Base-by-base conservation (phyloP, 2,797 vertebrate species). In the Rhabdomys pumilio region DNA sequence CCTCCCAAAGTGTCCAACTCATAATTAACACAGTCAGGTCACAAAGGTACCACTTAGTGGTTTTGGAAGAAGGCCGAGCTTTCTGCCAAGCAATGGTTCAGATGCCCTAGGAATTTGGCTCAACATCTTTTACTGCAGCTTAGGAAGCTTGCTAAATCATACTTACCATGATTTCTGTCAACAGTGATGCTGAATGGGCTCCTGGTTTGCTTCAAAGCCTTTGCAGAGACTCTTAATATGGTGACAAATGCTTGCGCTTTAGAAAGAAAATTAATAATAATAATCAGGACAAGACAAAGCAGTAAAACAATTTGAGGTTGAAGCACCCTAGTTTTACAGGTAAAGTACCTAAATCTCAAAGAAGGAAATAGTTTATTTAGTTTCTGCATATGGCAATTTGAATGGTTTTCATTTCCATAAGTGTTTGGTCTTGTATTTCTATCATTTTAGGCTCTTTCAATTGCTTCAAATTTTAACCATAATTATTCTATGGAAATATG, bases 11-110 rank as follows among this genome's bases (percentile, higher is more conserved):
- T 93, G 17, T 31, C 75, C 90, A 93, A 89, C 86, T 94, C 86
- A 84, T 97, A 91, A 96, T 97, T 96, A 97, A 95, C 95, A 80
- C 93, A 91, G 90, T 90, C 47, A 61, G 96, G 90, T 97, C 96
- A 96, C 89, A 93, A 91, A 97, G 93, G 94, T 95, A 96, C 82
- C 93, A 96, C 94, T 97, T 97, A 97, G 96, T 80, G 77, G 59
- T 93, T 91, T 89, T 97, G 96, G 95, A 97, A 95, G 55, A 69
- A 86, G 67, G 90, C 94, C 88, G 29, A 97, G 67, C 69, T 95
- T 87, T 80, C 80, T 73, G 57, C 82, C 92, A 94, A 96, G 87
- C 91, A 59, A 12, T 87, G 61, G 84, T 84, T 95, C 96, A 92
- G 82, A 79, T 73, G 80, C 92, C 94, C 92, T 53, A 96, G 94